Conservation (phyloP, 2,113 vertebrate species). For the Tyrannus savana region DNA sequence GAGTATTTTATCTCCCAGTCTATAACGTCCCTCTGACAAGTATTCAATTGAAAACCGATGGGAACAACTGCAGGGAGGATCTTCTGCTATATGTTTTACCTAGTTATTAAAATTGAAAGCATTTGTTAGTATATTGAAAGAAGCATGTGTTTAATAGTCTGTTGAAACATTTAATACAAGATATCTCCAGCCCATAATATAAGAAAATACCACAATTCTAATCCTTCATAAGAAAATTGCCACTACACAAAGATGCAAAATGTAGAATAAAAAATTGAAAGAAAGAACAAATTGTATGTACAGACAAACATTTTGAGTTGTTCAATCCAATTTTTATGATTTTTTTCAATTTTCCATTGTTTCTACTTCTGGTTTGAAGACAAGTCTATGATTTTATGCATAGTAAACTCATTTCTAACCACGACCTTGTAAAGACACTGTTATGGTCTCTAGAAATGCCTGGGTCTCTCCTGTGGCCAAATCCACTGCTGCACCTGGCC, state of each 20-base stretch:
- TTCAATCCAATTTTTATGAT: background rate
- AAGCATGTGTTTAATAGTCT: background rate
- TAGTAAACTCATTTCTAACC: background rate
- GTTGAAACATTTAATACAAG: background rate
- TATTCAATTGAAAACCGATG: constrained; percentile 97
- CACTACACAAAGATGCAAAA: background rate
- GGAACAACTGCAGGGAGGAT: constrained; percentile 92
- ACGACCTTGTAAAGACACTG: background rate
- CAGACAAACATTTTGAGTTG: background rate
- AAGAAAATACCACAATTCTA: background rate
- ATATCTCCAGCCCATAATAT: background rate
- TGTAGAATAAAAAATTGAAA: background rate
- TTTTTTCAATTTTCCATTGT: background rate
- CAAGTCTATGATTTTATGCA: background rate
- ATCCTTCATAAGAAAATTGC: background rate
- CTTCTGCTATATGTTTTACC: constrained; percentile 89
- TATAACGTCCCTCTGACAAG: constrained; percentile 94
- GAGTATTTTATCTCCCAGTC: constrained; percentile 95
- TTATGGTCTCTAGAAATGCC: background rate
- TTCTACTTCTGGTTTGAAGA: background rate
- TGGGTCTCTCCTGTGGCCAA: background rate
- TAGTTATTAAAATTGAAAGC: constrained; percentile 59
- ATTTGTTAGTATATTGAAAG: background rate
- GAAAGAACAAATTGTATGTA: background rate
- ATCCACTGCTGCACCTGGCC: background rate